A percentile compares a stretch with the other conserved stretches of the same genome.
These are phyloP conservation scores for Eupithecia subfuscata DNA, from an alignment of 2,888 invertebrate species.

Conservation along the genomic window DNA sequence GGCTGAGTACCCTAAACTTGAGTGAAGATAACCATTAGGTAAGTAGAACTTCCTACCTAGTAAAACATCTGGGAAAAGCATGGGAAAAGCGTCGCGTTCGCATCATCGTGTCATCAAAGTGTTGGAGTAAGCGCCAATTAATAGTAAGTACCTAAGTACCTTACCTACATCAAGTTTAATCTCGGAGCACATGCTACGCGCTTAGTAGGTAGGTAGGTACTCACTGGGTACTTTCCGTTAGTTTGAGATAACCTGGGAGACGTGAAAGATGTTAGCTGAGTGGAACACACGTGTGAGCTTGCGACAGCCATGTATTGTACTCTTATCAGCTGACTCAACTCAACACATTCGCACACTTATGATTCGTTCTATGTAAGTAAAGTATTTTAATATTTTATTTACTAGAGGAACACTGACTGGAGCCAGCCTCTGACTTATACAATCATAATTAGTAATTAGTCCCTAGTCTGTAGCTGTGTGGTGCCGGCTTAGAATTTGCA, in stretches of 20 bases:
- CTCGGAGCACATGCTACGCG: constrained; percentile 16
- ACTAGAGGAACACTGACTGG: not conserved
- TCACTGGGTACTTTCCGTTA: not conserved
- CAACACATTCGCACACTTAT: not conserved
- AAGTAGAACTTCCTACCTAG: not conserved
- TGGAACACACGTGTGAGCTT: constrained; percentile 8
- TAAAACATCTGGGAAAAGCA: not conserved
- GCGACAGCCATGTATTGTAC: constrained; percentile 2
- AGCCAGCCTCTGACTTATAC: not conserved
- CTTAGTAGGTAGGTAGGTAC: not conserved
- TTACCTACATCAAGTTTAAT: constrained; percentile 7
- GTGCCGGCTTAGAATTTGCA: too few relatives aligned
- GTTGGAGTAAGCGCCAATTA: constrained; percentile 6
- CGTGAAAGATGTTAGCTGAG: not conserved
- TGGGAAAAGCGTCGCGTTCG: not conserved
- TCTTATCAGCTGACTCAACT: constrained; percentile 9
- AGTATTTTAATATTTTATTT: not conserved
- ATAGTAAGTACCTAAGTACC: not conserved
- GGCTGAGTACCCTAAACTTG: not conserved
- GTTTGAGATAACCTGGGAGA: not conserved
- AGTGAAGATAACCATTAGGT: not conserved
- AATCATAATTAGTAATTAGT: too few relatives aligned
- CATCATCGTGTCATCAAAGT: constrained; percentile 3
- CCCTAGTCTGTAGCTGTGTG: too few relatives aligned
- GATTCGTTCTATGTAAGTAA: not conserved